These are phyloP conservation scores for Tipula helvola DNA, from an alignment of 2,888 invertebrate species.

Conservation along the genomic window DNA sequence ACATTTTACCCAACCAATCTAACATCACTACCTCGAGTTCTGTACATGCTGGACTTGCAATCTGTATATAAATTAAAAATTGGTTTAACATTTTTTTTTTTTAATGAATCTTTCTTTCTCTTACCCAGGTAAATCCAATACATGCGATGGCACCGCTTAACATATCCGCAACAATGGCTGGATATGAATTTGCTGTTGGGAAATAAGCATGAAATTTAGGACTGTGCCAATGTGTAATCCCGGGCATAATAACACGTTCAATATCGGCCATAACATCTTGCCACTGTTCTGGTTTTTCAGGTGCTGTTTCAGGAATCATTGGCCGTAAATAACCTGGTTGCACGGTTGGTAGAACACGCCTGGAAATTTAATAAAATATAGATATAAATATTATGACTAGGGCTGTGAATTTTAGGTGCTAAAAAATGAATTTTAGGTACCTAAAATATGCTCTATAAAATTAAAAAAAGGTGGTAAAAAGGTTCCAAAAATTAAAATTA, in stretches of 20 bases:
- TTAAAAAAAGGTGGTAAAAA: too few species aligned
- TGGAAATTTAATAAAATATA: conserved; percentile 29
- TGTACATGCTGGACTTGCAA: conserved; percentile 89
- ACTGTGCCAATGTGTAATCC: conserved; percentile 95
- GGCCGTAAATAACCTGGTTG: conserved; percentile 87
- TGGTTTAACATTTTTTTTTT: neutral
- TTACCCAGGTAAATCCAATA: conserved; percentile 93
- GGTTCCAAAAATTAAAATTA: too few species aligned
- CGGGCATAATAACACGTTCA: conserved; percentile 93
- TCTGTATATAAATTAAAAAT: conserved; percentile 39
- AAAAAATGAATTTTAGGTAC: too few species aligned
- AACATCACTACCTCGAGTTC: conserved; percentile 91
- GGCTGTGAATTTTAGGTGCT: too few species aligned
- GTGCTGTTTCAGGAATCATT: conserved; percentile 74
- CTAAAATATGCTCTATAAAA: too few species aligned
- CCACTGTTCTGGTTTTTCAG: conserved; percentile 77
- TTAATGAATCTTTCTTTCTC: conserved; percentile 17
- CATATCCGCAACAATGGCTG: conserved; percentile 90
- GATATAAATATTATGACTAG: neutral
- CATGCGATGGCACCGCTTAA: conserved; percentile 89
- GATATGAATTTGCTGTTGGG: conserved; percentile 87
- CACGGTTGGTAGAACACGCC: conserved; percentile 79
- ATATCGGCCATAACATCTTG: conserved; percentile 84
- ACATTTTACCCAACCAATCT: conserved; percentile 91
- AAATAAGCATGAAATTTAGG: conserved; percentile 94